phyloP scores from a whole-genome alignment of 2,888 invertebrate genomes.

The Brenthis ino region DNA sequence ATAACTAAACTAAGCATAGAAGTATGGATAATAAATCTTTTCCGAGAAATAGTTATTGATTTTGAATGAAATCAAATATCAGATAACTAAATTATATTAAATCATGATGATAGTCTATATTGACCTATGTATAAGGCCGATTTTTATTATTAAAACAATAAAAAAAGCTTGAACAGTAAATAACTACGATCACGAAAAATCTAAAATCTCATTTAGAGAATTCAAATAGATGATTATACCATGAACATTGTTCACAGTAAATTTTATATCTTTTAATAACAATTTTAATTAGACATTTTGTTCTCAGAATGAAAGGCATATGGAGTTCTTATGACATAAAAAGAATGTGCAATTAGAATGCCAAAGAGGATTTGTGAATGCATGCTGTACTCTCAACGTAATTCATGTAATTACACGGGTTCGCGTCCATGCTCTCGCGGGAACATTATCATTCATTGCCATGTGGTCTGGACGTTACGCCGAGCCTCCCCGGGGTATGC shows the following conservation, averaged over 20 bases:
- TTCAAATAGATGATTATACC: too few relatives aligned
- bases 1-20: too few relatives aligned
- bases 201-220: too few relatives aligned
- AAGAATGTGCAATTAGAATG: constrained; percentile 12
- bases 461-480: constrained; percentile 4
- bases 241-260: not conserved
- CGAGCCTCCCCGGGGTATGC: constrained; percentile 9
- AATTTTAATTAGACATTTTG: constrained; percentile 4
- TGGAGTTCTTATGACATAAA: not conserved
- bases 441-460: constrained; percentile 19
- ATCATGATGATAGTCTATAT: too few relatives aligned
- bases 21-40: too few relatives aligned
- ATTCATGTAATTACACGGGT: constrained; percentile 13
- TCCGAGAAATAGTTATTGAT: too few relatives aligned
- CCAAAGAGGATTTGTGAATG: constrained; percentile 14
- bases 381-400: constrained; percentile 1
- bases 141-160: too few relatives aligned
- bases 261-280: not conserved
- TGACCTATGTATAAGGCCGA: too few relatives aligned
- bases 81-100: too few relatives aligned
- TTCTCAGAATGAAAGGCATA: constrained; percentile 7
- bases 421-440: constrained; percentile 9
- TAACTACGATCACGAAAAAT: too few relatives aligned
- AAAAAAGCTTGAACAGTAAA: too few relatives aligned
- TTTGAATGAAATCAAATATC: too few relatives aligned